Percentiles rank a stretch among this genome's conserved stretches.
Conservation (phyloP, 1,140 invertebrate genomes). For the Anastrepha obliqua region DNA sequence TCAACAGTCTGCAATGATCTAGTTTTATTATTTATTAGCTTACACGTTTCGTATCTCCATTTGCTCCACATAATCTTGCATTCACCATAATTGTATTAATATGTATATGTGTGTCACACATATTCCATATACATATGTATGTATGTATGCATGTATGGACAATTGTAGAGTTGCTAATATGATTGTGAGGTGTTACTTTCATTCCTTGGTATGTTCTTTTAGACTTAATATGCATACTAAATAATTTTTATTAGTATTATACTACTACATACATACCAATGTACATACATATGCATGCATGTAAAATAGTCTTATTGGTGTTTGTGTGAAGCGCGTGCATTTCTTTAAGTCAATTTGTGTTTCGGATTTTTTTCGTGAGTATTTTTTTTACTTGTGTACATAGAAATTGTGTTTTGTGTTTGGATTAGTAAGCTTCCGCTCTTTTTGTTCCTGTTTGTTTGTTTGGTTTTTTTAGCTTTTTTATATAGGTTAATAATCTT, state of each 20-base stretch:
- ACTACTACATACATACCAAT: too few species aligned
- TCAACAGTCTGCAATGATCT: neutral
- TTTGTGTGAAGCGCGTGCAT: neutral
- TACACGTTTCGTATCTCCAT: constrained; percentile 10
- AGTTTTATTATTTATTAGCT: constrained; percentile 47
- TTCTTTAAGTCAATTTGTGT: neutral
- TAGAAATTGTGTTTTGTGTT: too few species aligned
- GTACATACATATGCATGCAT: too few species aligned
- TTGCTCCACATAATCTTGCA: constrained; percentile 21
- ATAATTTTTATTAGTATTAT: neutral
- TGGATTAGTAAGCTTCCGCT: neutral
- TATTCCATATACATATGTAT: neutral
- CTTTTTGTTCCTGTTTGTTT: neutral
- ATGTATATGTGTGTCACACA: neutral
- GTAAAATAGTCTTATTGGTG: neutral
- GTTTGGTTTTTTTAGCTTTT: neutral
- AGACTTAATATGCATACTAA: neutral
- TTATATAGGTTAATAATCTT: neutral
- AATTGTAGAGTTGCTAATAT: neutral
- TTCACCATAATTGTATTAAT: neutral
- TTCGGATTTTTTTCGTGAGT: neutral
- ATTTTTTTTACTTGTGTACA: neutral
- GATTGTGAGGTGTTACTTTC: constrained; percentile 39
- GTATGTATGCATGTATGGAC: neutral
- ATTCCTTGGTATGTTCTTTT: neutral